These are phyloP conservation scores for Varanus salvator DNA, from an alignment of 2,113 vertebrate species.

Conservation along the genomic window DNA sequence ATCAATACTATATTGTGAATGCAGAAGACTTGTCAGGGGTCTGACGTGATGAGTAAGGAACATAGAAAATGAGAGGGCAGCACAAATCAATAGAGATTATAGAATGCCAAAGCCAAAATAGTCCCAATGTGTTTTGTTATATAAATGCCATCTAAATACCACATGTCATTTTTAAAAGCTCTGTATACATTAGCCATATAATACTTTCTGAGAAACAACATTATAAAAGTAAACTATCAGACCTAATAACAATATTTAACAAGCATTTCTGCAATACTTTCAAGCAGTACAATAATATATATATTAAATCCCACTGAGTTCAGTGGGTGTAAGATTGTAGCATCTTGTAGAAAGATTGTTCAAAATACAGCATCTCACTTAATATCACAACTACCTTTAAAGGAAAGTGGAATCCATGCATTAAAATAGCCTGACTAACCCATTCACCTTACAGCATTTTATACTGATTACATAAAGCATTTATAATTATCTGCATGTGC, in stretches of 20 bases:
- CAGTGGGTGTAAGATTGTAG: no score
- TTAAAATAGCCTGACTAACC: background rate
- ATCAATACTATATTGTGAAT: background rate
- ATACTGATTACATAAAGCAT: background rate
- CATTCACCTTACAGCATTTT: background rate
- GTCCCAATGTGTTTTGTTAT: slow-evolving; percentile 11
- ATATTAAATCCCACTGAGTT: no score
- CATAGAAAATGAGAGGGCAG: background rate
- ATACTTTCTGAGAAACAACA: background rate
- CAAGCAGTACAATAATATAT: no score
- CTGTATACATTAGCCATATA: background rate
- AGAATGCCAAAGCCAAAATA: background rate
- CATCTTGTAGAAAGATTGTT: background rate
- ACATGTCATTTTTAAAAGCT: background rate
- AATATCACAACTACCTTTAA: background rate
- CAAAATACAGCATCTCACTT: background rate
- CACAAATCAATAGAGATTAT: slow-evolving; percentile 4
- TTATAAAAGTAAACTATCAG: background rate
- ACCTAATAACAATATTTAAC: background rate
- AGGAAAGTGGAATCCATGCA: background rate
- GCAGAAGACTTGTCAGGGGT: background rate
- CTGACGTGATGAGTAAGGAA: background rate
- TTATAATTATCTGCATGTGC: background rate
- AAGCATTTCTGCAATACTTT: background rate
- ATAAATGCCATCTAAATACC: slow-evolving; percentile 14